These are phyloP conservation scores for Chaunax sp. DNA, from an alignment of 2,797 vertebrate species.

Conservation along the genomic window DNA sequence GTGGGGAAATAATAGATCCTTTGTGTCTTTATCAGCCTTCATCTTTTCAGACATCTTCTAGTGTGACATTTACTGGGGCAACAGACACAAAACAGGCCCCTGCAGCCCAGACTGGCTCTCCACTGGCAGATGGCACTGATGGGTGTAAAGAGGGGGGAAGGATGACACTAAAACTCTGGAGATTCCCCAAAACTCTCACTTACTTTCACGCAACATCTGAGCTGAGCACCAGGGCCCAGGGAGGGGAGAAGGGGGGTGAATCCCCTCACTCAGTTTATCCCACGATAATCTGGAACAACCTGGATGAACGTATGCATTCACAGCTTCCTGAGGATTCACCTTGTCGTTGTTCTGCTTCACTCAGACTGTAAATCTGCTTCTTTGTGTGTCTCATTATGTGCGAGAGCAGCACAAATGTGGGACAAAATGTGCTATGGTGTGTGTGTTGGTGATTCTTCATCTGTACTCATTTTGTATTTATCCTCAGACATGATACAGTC, in stretches of 20 bases:
- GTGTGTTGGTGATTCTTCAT: slow-evolving; percentile 15
- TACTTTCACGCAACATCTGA: slow-evolving; percentile 42
- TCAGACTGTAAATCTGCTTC: slow-evolving; percentile 21
- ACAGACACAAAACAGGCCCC: too few species aligned
- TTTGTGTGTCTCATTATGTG: slow-evolving; percentile 10
- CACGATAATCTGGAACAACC: slow-evolving; percentile 42
- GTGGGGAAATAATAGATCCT: too few species aligned
- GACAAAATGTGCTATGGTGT: slow-evolving; percentile 9
- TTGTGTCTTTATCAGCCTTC: too few species aligned
- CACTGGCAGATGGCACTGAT: slow-evolving; percentile 61
- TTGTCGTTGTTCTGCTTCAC: slow-evolving; percentile 9
- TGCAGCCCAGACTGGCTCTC: slow-evolving; percentile 15
- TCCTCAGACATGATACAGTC: too few species aligned
- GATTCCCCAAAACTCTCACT: slow-evolving; percentile 51
- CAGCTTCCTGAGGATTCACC: slow-evolving; percentile 22
- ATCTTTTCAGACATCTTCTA: too few species aligned
- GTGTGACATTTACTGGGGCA: too few species aligned
- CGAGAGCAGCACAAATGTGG: slow-evolving; percentile 20
- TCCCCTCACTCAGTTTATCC: slow-evolving; percentile 26
- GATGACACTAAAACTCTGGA: slow-evolving; percentile 67
- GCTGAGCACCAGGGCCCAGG: background rate
- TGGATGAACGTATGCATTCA: slow-evolving; percentile 4
- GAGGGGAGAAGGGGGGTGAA: background rate
- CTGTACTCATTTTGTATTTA: background rate
- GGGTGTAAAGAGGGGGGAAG: slow-evolving; percentile 32